phyloP scores from a whole-genome alignment of 2,113 vertebrate genomes.

The Macaca nemestrina region DNA sequence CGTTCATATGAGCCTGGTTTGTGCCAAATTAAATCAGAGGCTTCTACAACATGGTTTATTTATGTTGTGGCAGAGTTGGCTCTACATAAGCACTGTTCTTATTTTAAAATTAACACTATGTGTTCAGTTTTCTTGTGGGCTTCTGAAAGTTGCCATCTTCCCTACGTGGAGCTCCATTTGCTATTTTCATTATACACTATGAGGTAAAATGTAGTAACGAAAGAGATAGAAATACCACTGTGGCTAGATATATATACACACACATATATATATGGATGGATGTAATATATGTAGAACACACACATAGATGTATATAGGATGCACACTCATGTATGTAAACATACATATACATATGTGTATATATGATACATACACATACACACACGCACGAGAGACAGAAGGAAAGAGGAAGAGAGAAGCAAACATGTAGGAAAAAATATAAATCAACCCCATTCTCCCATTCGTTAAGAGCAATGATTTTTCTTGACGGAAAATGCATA shows the following conservation, averaged over 20 bases:
- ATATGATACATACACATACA: not conserved
- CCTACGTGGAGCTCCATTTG: not conserved
- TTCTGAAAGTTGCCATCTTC: not conserved
- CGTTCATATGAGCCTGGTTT: not conserved
- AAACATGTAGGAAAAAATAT: not conserved
- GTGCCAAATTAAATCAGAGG: not conserved
- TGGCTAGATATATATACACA: not conserved
- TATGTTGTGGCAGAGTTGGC: not conserved
- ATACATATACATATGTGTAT: no score
- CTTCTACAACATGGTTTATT: not conserved
- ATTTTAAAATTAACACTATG: not conserved
- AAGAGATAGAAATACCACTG: not conserved
- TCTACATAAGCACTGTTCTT: not conserved
- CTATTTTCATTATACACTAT: not conserved
- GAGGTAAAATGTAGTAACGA: not conserved
- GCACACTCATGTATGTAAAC: not conserved
- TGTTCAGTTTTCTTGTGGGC: not conserved
- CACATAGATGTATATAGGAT: not conserved
- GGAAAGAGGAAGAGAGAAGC: not conserved
- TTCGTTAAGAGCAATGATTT: not conserved
- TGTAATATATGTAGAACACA: not conserved
- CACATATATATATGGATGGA: not conserved
- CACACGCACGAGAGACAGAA: no score
- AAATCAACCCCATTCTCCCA: not conserved
- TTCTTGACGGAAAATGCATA: not conserved